phyloP scores from a whole-genome alignment of 1,140 invertebrate species.

The Drosophila saltans region DNA sequence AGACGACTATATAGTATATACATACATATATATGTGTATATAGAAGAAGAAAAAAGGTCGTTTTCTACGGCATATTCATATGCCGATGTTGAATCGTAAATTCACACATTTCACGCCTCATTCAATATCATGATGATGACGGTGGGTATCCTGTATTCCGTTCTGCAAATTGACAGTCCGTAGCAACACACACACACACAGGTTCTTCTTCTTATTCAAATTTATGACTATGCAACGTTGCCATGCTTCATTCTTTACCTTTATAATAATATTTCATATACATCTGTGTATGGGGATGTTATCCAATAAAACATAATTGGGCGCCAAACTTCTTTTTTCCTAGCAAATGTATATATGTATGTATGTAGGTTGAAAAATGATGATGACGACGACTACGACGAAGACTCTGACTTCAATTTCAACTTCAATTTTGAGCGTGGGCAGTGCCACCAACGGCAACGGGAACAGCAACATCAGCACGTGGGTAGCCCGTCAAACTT shows the following conservation, averaged over 20 bases:
- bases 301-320: conserved; percentile 65
- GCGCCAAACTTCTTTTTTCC: conserved; percentile 58
- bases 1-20: conserved; percentile 32
- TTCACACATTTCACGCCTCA: conserved; percentile 74
- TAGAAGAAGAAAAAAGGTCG: not conserved
- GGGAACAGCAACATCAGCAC: conserved; percentile 20
- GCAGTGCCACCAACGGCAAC: conserved; percentile 1
- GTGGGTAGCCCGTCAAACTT: conserved; percentile 55
- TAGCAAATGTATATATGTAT: not conserved
- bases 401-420: conserved; percentile 38
- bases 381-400: not conserved
- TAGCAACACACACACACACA: conserved; percentile 38
- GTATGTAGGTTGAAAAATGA: conserved; percentile 45
- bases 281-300: conserved; percentile 22
- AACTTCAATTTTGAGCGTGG: conserved; percentile 33
- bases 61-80: conserved; percentile 11
- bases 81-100: conserved; percentile 60
- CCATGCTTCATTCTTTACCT: conserved; percentile 22
- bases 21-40: conserved; percentile 11
- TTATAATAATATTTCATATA: conserved; percentile 57
- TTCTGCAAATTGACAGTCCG: conserved; percentile 68
- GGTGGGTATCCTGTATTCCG: conserved; percentile 56
- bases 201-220: conserved; percentile 50
- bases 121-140: conserved; percentile 36
- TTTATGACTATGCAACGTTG: conserved; percentile 47